Percentiles rank a stretch among this genome's conserved stretches.
These are phyloP conservation scores for Drosophila buzzatii DNA, from an alignment of 2,888 invertebrate genomes.

Conservation along the genomic window DNA sequence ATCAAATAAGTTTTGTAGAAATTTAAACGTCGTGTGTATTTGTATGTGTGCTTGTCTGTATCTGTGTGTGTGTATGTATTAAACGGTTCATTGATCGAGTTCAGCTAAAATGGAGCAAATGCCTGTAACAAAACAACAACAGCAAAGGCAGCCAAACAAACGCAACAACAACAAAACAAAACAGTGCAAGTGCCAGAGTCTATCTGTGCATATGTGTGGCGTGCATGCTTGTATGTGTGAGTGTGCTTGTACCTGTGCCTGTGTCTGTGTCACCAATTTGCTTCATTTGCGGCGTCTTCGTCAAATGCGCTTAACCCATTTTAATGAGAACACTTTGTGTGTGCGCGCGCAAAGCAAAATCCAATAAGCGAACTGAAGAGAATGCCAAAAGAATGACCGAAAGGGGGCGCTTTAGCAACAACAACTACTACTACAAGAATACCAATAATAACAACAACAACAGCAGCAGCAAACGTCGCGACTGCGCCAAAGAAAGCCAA, in stretches of 20 bases:
- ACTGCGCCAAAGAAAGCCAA: slow-evolving; percentile 43
- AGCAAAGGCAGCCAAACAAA: slow-evolving; percentile 55
- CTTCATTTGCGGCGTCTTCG: slow-evolving; percentile 41
- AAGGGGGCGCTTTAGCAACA: slow-evolving; percentile 35
- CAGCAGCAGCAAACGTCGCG: slow-evolving; percentile 23
- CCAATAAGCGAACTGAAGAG: slow-evolving; percentile 48
- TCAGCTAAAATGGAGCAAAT: slow-evolving; percentile 73
- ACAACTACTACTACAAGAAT: slow-evolving; percentile 1
- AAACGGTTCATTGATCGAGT: slow-evolving; percentile 80
- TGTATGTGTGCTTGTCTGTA: not conserved
- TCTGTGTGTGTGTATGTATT: slow-evolving; percentile 38
- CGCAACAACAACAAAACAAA: slow-evolving; percentile 32
- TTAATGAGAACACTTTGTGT: slow-evolving; percentile 43
- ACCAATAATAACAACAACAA: not conserved
- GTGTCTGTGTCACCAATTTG: slow-evolving; percentile 39
- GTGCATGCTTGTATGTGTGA: slow-evolving; percentile 15
- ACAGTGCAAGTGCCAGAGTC: slow-evolving; percentile 65
- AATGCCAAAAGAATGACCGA: slow-evolving; percentile 40
- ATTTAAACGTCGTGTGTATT: slow-evolving; percentile 66
- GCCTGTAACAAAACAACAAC: slow-evolving; percentile 43
- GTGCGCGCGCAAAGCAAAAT: slow-evolving; percentile 46
- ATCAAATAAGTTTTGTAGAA: slow-evolving; percentile 80
- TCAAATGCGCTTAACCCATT: slow-evolving; percentile 63
- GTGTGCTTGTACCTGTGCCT: not conserved
- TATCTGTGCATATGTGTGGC: slow-evolving; percentile 1